Evolutionary conservation across 2,113 vertebrate genomes (phyloP).

Genomic region (Naja naja): DNA sequence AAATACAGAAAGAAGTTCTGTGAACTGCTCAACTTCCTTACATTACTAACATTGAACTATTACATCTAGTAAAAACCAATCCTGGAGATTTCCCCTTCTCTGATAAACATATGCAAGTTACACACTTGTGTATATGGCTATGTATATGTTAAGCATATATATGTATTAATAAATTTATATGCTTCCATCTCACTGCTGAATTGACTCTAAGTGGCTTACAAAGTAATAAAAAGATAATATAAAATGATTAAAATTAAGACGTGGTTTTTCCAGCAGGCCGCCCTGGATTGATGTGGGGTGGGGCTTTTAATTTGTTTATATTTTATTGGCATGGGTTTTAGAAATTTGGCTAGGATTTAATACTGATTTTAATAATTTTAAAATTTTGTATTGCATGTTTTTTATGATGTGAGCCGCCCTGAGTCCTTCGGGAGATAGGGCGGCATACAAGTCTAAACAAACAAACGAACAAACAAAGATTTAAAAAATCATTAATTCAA

Average conservation of each 20-base stretch:
- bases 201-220: neutral
- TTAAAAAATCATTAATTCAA: neutral
- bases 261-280: too few relatives aligned
- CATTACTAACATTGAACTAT: neutral
- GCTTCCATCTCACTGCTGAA: neutral
- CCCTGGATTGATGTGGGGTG: too few relatives aligned
- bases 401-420: too few relatives aligned
- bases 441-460: too few relatives aligned
- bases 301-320: too few relatives aligned
- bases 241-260: neutral
- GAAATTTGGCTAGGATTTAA: too few relatives aligned
- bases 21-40: neutral
- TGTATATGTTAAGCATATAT: neutral
- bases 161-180: neutral
- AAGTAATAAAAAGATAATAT: neutral
- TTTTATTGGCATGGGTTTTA: too few relatives aligned
- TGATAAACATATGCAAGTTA: neutral
- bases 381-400: too few relatives aligned
- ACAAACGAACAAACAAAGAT: too few relatives aligned
- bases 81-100: neutral
- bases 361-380: too few relatives aligned
- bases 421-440: too few relatives aligned
- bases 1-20: neutral
- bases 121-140: neutral
- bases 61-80: neutral